A percentile compares a stretch with the other conserved stretches of the same genome.
Evolutionary conservation across 2,888 invertebrate genomes (phyloP).

Genomic region (Liopterus haemorrhoidalis): DNA sequence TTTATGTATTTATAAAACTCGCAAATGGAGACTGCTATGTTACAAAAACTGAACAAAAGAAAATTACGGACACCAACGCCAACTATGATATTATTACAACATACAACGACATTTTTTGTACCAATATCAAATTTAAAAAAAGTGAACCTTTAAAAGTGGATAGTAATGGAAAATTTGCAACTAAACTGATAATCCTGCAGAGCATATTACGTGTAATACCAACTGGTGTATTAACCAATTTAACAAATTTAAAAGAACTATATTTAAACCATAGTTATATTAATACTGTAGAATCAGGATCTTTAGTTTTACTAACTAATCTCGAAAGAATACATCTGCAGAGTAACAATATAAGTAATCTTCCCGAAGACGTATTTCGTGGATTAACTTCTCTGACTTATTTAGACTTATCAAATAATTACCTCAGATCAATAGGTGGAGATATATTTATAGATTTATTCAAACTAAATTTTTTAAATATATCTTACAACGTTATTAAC

Average conservation of each 20-base stretch:
- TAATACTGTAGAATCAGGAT: constrained; percentile 40
- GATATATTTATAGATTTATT: no score
- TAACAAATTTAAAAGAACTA: constrained; percentile 47
- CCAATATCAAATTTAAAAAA: no score
- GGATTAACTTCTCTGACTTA: constrained; percentile 48
- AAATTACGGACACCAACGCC: no score
- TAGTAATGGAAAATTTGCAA: constrained; percentile 4
- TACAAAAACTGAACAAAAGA: no score
- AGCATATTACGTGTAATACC: constrained; percentile 16
- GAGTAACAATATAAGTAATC: constrained; percentile 47
- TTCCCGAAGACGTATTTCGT: constrained; percentile 49
- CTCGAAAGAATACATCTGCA: constrained; percentile 30
- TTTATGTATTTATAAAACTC: no score
- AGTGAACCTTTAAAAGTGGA: no score
- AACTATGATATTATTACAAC: no score
- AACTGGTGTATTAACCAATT: constrained; percentile 39
- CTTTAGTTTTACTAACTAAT: constrained; percentile 39
- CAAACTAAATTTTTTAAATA: neutral
- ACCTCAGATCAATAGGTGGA: constrained; percentile 45
- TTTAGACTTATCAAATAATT: constrained; percentile 52
- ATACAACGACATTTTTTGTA: no score
- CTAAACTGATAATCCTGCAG: constrained; percentile 1
- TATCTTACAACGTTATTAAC: constrained; percentile 3
- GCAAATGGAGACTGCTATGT: no score
- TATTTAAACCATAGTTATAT: constrained; percentile 37